Conservation (phyloP, 2,888 invertebrate species). For the Drosophila infuscata region DNA sequence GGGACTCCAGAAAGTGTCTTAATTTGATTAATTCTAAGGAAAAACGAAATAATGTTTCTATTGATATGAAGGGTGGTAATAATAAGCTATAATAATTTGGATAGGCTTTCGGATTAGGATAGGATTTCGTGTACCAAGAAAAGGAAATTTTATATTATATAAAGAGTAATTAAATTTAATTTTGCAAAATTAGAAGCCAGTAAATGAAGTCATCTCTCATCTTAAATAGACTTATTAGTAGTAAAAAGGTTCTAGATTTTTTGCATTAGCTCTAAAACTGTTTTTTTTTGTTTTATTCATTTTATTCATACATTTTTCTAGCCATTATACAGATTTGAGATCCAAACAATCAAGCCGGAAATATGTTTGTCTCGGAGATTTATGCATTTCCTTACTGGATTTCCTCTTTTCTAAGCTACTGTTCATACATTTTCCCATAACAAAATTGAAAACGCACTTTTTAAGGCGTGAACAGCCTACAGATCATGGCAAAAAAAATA, state of each 20-base stretch:
- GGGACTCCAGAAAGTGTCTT: neutral
- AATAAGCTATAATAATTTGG: neutral
- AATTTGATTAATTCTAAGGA: neutral
- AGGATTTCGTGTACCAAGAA: neutral
- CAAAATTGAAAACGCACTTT: neutral
- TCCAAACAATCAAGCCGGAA: constrained; percentile 19
- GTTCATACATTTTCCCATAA: constrained; percentile 11
- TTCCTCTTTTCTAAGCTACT: constrained; percentile 7
- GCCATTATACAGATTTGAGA: neutral
- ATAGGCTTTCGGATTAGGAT: too few species aligned
- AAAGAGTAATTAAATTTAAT: neutral
- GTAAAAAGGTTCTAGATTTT: neutral
- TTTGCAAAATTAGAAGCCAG: neutral
- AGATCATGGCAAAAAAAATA: neutral
- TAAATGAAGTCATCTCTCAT: neutral
- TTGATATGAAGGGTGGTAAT: too few species aligned
- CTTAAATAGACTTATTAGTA: neutral
- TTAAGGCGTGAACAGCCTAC: constrained; percentile 34
- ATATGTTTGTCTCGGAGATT: neutral
- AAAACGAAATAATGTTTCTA: neutral
- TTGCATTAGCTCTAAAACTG: too few species aligned
- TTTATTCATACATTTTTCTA: neutral
- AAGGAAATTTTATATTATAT: neutral
- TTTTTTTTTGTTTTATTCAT: neutral
- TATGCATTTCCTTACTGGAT: constrained; percentile 18